A percentile compares a stretch with the other conserved stretches of the same genome.
Evolutionary conservation across 2,113 vertebrate genomes (phyloP).

Genomic region (Blennius ocellaris): DNA sequence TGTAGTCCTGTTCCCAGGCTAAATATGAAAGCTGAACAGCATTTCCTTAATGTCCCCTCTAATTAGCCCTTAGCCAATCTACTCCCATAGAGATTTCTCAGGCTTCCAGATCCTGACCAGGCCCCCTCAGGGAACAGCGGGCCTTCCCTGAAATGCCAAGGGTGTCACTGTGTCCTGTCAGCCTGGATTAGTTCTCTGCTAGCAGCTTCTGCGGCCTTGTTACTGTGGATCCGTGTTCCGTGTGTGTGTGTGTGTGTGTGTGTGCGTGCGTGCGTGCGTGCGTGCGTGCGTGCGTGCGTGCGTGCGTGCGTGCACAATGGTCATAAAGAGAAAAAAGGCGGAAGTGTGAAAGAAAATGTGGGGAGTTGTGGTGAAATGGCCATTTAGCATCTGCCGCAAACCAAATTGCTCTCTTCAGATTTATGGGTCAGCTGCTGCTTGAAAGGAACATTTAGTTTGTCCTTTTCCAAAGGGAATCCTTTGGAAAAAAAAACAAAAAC

Average conservation of each 20-base stretch:
- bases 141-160: conserved; percentile 81
- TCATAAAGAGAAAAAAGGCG: conserved; percentile 34
- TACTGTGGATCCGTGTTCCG: conserved; percentile 44
- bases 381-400: conserved; percentile 33
- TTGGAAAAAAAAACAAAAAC: too few species aligned
- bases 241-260: conserved; percentile 38
- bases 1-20: conserved; percentile 17
- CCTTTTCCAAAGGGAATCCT: neutral
- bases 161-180: conserved; percentile 81
- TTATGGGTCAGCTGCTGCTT: conserved; percentile 42
- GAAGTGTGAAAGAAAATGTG: conserved; percentile 42
- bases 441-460: conserved; percentile 3
- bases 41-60: conserved; percentile 45
- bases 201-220: conserved; percentile 66
- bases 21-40: conserved; percentile 52
- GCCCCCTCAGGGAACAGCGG: conserved; percentile 70
- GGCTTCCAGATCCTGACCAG: conserved; percentile 59
- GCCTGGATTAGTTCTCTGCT: conserved; percentile 71
- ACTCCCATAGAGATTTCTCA: conserved; percentile 64
- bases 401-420: conserved; percentile 28
- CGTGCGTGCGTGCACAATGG: conserved; percentile 16
- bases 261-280: conserved; percentile 36
- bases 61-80: conserved; percentile 43
- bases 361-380: conserved; percentile 31
- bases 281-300: conserved; percentile 30